A percentile compares a stretch with the other conserved stretches of the same genome.
phyloP scores from a whole-genome alignment of 2,797 vertebrate species.

The Alosa sapidissima region DNA sequence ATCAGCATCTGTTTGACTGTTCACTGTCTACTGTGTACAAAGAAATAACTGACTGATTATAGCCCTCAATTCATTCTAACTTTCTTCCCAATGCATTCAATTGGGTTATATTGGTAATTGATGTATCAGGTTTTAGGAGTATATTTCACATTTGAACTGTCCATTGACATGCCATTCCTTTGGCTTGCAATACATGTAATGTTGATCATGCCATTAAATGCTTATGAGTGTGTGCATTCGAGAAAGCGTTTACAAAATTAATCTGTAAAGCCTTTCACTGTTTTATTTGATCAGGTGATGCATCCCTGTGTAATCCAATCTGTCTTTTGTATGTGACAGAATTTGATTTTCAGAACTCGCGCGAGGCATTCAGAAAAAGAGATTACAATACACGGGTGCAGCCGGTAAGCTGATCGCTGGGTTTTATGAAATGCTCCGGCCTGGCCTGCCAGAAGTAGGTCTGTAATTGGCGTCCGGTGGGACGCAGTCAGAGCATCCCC shows the following conservation, averaged over 20 bases:
- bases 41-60: not conserved
- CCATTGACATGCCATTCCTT: not conserved
- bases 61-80: not conserved
- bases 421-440: constrained; percentile 35
- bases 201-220: not conserved
- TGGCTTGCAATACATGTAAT: not conserved
- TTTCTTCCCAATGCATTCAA: not conserved
- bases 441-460: not conserved
- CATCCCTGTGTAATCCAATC: constrained; percentile 34
- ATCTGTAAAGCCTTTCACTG: constrained; percentile 22
- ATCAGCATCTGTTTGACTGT: not conserved
- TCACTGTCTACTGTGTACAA: not conserved
- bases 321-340: constrained; percentile 37
- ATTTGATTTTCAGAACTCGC: constrained; percentile 41
- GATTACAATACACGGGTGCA: constrained; percentile 11
- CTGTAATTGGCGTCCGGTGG: not conserved
- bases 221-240: not conserved
- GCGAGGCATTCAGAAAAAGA: not conserved
- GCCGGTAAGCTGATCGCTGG: constrained; percentile 29
- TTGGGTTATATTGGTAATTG: not conserved
- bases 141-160: not conserved
- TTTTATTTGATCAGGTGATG: constrained; percentile 37
- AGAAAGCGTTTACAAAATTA: constrained; percentile 41
- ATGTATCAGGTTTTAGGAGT: not conserved
- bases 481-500: constrained; percentile 1